Conservation (phyloP, 1,140 invertebrate species). For the Drosophila novamexicana region DNA sequence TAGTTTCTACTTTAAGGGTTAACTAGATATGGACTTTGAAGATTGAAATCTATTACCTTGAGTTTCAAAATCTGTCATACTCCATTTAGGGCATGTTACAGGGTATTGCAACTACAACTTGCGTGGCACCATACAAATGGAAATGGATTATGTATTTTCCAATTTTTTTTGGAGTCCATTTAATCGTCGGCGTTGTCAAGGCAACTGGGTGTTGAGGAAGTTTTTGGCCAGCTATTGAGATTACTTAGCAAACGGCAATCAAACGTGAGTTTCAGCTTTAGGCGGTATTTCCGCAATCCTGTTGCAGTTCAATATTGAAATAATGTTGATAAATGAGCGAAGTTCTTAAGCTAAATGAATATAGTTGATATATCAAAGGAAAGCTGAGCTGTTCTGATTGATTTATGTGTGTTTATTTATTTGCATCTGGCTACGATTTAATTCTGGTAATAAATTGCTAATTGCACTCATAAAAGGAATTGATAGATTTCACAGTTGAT, state of each 20-base stretch:
- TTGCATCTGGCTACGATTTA: neutral
- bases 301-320: constrained; percentile 3
- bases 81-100: neutral
- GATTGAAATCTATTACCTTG: too few relatives aligned
- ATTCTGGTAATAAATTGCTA: constrained; percentile 8
- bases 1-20: too few relatives aligned
- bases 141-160: neutral
- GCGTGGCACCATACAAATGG: neutral
- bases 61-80: too few relatives aligned
- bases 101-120: neutral
- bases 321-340: constrained; percentile 3
- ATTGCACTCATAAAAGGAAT: neutral
- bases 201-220: constrained; percentile 2
- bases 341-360: neutral
- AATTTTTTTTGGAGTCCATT: neutral
- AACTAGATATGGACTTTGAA: too few relatives aligned
- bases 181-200: constrained; percentile 15
- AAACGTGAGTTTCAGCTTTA: neutral
- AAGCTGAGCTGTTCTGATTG: constrained; percentile 1
- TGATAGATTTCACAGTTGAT: neutral
- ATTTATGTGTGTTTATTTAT: constrained; percentile 1
- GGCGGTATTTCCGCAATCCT: neutral
- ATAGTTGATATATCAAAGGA: constrained; percentile 6
- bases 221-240: constrained; percentile 8
- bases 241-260: constrained; percentile 9